A percentile compares a stretch with the other conserved stretches of the same genome.
These are phyloP conservation scores for Burhinus oedicnemus DNA, from an alignment of 2,113 vertebrate genomes.

Conservation along the genomic window DNA sequence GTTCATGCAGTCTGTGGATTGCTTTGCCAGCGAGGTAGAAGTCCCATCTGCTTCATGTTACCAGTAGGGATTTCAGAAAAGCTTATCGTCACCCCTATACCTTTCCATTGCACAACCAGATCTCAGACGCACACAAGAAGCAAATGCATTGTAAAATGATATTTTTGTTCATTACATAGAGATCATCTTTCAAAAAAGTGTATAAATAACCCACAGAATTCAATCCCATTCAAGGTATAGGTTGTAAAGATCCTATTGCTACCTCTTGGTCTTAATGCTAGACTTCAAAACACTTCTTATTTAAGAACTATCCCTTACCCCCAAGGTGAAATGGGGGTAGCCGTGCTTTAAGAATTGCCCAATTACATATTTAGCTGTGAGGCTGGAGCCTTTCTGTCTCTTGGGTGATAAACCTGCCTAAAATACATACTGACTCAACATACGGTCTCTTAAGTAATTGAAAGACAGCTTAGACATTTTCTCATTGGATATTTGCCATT, in stretches of 20 bases:
- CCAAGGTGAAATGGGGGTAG: background rate
- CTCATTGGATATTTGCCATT: constrained; percentile 60
- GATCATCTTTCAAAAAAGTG: background rate
- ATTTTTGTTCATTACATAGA: background rate
- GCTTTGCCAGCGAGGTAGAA: background rate
- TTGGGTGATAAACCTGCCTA: constrained; percentile 42
- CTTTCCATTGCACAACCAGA: background rate
- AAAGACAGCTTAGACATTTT: constrained; percentile 39
- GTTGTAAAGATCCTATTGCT: background rate
- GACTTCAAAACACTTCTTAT: background rate
- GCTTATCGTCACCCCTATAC: background rate
- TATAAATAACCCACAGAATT: background rate
- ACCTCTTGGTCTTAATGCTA: background rate
- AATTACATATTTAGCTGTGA: constrained; percentile 45
- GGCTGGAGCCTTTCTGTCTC: background rate
- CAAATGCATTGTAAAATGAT: background rate
- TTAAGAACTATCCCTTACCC: background rate
- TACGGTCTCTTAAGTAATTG: constrained; percentile 55
- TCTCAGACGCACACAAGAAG: background rate
- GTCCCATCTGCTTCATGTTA: background rate
- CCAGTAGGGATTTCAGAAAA: background rate
- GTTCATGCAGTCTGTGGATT: background rate
- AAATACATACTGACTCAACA: constrained; percentile 35
- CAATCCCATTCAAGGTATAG: background rate
- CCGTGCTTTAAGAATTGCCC: background rate